Base-by-base conservation (phyloP, 2,888 invertebrate species). In the Tachina grossa region DNA sequence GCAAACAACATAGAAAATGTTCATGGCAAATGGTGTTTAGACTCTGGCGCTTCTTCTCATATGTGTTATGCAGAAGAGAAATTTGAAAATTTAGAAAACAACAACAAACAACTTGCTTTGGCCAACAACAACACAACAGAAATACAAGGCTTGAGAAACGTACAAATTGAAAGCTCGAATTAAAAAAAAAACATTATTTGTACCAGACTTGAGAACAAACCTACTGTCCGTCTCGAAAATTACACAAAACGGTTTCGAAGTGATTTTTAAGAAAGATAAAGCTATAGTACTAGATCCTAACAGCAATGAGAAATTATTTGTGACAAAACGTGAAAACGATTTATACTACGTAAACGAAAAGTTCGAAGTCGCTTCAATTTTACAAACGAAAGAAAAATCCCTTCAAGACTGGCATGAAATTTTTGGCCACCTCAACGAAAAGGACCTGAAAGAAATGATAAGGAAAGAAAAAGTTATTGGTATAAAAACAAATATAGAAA, bases 191-290 rank as follows among this genome's bases (percentile, higher is more conserved):
- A 43, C 71, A 57, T 41, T 85, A n/a, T 82, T 63, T 39, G 77
- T 83, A 10, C 75, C 76, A 3, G 76, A 83, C 68, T 66, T 83
- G 8, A 74, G 69, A 55, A 69, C 78, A 47, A 85, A 79, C 61
- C 51, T 85, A 14, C 16, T 83, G 16, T 86, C 83, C 11, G 83
- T 85, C 8, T 71, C 74, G 16, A 80, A 83, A 61, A 75, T 86
- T 13, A 72, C 84, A 5, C 53, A 72, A 9, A 57, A 53, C n/a
- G 84, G 84, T 16, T 68, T 71, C 14, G 65, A 84, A 66, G 78
- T 86, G 0, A 41, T 57, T 13, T 85, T 79, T 43, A 77, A 55
- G 4, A n/a, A 71, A 19, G 57, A 80, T 41, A 22, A 76, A 45
- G 69, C 49, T 41, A 45, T 72, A 19, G 41, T 76, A n/a, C 39